phyloP scores from a whole-genome alignment of 2,113 vertebrate genomes.

The Pluvianellus socialis region DNA sequence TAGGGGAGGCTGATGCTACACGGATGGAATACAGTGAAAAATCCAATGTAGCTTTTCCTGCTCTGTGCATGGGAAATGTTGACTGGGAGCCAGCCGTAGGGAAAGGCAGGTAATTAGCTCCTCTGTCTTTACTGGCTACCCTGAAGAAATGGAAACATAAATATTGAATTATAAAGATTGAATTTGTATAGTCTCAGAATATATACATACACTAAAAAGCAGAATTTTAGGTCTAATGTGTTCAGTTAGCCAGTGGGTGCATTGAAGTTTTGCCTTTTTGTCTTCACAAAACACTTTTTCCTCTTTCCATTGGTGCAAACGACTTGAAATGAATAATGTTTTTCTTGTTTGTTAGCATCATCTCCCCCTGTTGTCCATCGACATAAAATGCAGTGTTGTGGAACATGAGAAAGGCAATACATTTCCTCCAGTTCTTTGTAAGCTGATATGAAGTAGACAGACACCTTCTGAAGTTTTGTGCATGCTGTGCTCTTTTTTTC shows the following conservation, averaged over 20 bases:
- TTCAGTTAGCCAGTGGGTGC: not conserved
- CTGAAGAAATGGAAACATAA: not conserved
- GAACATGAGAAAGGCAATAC: conserved; percentile 3
- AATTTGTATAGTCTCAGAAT: not conserved
- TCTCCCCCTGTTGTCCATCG: conserved; percentile 63
- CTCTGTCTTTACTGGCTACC: not conserved
- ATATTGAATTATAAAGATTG: not conserved
- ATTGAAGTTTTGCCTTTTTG: not conserved
- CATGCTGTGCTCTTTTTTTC: conserved; percentile 61
- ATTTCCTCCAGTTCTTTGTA: conserved; percentile 37
- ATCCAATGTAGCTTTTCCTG: not conserved
- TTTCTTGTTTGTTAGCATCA: conserved; percentile 4
- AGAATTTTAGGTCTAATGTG: not conserved
- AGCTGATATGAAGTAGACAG: conserved; percentile 44
- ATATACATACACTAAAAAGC: not conserved
- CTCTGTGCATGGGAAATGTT: not conserved
- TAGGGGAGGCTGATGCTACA: not conserved
- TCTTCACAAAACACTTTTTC: not conserved
- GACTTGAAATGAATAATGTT: not conserved
- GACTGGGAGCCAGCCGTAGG: not conserved
- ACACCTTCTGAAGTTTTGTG: conserved; percentile 64
- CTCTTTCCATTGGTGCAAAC: not conserved
- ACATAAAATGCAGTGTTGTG: conserved; percentile 48
- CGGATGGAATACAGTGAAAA: not conserved
- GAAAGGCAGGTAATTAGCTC: not conserved